These are phyloP conservation scores for Mesembrinibis cayennensis DNA, from an alignment of 2,113 vertebrate genomes.

Conservation along the genomic window DNA sequence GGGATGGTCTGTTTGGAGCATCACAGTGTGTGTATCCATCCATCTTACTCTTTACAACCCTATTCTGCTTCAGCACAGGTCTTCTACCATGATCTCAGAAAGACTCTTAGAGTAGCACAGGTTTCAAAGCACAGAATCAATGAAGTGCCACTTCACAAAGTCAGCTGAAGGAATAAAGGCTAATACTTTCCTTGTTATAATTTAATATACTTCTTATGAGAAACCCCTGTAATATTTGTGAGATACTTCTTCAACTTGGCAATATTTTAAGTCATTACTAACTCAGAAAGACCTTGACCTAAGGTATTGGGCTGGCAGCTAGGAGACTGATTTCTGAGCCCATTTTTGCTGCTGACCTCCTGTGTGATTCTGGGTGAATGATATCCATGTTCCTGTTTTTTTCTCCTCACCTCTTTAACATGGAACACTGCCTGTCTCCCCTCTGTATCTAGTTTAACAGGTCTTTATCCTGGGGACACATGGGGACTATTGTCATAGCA, in stretches of 20 bases:
- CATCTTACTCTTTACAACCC: neutral
- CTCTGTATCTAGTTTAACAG: neutral
- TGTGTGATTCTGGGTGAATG: neutral
- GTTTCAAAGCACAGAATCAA: neutral
- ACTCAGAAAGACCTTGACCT: neutral
- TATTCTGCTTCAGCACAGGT: neutral
- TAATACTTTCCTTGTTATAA: neutral
- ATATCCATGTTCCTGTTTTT: neutral
- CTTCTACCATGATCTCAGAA: neutral
- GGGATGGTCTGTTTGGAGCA: neutral
- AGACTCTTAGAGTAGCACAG: fast-evolving
- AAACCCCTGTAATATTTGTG: neutral
- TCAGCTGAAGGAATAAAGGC: neutral
- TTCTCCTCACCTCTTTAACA: neutral
- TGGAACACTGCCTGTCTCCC: neutral
- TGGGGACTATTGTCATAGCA: neutral
- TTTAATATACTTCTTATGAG: neutral
- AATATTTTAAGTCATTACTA: neutral
- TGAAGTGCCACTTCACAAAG: neutral
- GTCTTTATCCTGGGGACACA: neutral
- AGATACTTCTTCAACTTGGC: neutral
- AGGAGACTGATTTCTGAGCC: neutral
- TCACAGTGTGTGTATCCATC: neutral
- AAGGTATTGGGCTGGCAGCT: neutral
- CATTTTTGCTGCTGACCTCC: neutral